Conservation (phyloP, 1,140 invertebrate species). For the Trypoxylus dichotomus region DNA sequence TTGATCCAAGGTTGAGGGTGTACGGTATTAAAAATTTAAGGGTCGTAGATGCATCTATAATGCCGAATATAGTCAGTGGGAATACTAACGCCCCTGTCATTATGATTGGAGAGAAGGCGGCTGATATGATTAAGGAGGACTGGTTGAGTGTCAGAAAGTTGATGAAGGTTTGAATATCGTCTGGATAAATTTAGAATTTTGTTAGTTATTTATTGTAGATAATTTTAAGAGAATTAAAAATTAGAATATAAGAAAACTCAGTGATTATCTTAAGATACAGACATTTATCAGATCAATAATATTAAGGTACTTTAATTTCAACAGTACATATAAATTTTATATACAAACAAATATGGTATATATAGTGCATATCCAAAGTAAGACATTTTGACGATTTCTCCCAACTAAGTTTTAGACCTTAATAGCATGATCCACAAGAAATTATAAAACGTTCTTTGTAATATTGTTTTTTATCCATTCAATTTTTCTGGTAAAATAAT, state of each 20-base stretch:
- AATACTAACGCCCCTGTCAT: conserved; percentile 68
- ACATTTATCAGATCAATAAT: no score
- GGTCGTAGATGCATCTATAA: conserved; percentile 67
- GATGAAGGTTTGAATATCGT: neutral
- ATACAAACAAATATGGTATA: no score
- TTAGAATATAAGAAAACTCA: neutral
- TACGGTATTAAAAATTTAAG: conserved; percentile 61
- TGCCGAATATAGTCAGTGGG: conserved; percentile 66
- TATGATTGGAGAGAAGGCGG: conserved; percentile 69
- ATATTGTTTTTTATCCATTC: neutral
- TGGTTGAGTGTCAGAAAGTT: conserved; percentile 50
- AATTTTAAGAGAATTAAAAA: neutral
- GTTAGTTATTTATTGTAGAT: neutral
- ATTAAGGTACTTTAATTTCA: no score
- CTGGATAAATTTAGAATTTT: neutral
- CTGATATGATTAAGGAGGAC: conserved; percentile 67
- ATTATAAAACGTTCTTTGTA: neutral
- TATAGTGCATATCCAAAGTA: no score
- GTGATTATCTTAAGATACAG: neutral
- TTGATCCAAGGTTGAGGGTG: conserved; percentile 67
- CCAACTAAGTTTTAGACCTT: no score
- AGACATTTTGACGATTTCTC: no score
- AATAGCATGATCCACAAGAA: no score
- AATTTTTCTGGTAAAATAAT: neutral
- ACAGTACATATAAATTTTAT: no score